Percentiles rank a stretch among this genome's conserved stretches.
phyloP scores from a whole-genome alignment of 2,888 invertebrate species.

The Acanthosoma haemorrhoidale region DNA sequence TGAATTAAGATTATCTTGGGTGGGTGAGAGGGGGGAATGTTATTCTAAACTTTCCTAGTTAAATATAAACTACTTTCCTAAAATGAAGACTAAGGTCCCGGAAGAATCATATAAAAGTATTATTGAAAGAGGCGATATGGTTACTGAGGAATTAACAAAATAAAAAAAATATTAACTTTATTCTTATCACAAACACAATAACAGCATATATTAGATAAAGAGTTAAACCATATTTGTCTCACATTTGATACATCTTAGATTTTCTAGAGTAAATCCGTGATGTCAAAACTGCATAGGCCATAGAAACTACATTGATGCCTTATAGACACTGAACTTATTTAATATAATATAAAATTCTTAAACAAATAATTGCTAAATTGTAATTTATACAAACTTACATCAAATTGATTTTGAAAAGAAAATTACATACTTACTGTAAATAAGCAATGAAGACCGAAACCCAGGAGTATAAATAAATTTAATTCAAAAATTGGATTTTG shows the following conservation, averaged over 20 bases:
- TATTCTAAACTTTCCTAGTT: too few relatives aligned
- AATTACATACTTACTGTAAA: background rate
- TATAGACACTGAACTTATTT: constrained; percentile 6
- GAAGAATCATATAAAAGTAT: too few relatives aligned
- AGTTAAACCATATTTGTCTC: background rate
- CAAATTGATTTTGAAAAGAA: background rate
- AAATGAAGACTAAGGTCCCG: too few relatives aligned
- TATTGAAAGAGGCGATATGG: too few relatives aligned
- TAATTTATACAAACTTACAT: constrained; percentile 2
- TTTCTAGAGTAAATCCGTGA: constrained; percentile 21
- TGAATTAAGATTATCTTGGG: too few relatives aligned
- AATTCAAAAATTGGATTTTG: too few relatives aligned
- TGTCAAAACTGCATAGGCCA: constrained; percentile 30
- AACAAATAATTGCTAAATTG: background rate
- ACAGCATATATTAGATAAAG: background rate
- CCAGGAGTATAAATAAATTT: too few relatives aligned
- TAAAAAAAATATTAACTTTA: background rate
- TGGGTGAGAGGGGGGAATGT: too few relatives aligned
- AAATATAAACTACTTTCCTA: too few relatives aligned
- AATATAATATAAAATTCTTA: constrained; percentile 13
- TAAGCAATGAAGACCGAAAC: background rate
- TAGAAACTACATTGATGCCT: constrained; percentile 28
- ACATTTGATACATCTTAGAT: constrained; percentile 14
- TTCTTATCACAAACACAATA: constrained; percentile 1
- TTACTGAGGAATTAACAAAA: background rate